phyloP scores from a whole-genome alignment of 2,797 vertebrate species.

The Squalus acanthias region DNA sequence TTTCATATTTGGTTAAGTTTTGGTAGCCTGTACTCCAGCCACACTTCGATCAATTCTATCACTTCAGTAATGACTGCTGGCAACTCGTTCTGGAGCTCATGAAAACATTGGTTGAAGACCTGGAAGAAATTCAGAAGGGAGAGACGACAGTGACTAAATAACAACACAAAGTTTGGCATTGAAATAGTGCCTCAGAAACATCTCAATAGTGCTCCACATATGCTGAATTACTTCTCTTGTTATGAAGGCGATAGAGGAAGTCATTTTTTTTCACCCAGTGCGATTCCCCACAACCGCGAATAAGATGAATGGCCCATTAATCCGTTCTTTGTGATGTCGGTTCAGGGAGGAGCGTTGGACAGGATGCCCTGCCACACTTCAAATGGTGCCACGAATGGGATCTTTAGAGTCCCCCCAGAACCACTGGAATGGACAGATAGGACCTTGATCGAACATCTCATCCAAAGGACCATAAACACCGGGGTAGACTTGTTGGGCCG shows the following conservation, averaged over 20 bases:
- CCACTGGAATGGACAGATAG: not conserved
- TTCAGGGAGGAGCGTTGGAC: not conserved
- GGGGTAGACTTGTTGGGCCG: not conserved
- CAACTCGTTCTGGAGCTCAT: constrained; percentile 86
- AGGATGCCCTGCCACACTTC: not conserved
- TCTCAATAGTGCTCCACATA: not conserved
- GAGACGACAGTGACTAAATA: not conserved
- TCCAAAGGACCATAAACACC: not conserved
- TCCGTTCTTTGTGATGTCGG: not conserved
- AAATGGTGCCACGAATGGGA: not conserved
- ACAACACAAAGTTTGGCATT: not conserved
- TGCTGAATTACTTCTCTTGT: not conserved
- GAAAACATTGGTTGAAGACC: constrained; percentile 85
- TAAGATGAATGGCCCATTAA: not conserved
- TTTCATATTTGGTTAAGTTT: not conserved
- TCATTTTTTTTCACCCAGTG: not conserved
- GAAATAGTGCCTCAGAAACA: not conserved
- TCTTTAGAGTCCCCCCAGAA: not conserved
- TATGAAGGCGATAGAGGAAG: not conserved
- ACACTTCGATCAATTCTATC: constrained; percentile 75
- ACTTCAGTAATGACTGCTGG: constrained; percentile 76
- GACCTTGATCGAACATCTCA: not conserved
- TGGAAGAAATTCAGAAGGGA: constrained; percentile 49
- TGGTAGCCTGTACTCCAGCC: constrained; percentile 76
- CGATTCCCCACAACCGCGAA: not conserved